These are phyloP conservation scores for Drosophila mercatorum DNA, from an alignment of 2,888 invertebrate genomes.

Conservation along the genomic window DNA sequence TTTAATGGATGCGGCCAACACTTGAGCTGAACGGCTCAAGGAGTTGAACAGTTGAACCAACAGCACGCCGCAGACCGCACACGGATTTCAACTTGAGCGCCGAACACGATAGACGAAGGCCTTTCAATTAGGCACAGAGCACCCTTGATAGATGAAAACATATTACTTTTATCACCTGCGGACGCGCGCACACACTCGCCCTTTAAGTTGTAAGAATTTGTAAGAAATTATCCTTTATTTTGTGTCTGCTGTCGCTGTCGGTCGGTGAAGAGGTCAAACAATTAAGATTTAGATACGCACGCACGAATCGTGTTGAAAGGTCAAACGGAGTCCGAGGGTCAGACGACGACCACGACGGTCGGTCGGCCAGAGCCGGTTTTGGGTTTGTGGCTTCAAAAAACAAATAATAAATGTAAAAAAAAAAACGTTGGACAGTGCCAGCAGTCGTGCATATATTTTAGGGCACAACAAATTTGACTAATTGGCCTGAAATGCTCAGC, in stretches of 20 bases:
- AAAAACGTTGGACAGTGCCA: not conserved
- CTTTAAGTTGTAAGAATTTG: conserved; percentile 46
- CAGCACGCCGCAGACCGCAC: conserved; percentile 36
- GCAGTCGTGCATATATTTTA: conserved; percentile 41
- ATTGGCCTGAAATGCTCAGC: conserved; percentile 55
- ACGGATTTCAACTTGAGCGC: conserved; percentile 19
- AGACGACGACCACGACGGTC: conserved; percentile 15
- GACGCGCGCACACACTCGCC: conserved; percentile 22
- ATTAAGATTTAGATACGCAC: conserved; percentile 70
- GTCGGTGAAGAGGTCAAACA: conserved; percentile 33
- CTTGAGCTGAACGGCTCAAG: conserved; percentile 29
- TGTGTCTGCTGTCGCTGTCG: conserved; percentile 11
- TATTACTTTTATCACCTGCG: conserved; percentile 66
- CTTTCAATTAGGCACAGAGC: conserved; percentile 42
- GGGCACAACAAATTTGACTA: conserved; percentile 66
- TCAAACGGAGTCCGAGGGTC: conserved; percentile 36
- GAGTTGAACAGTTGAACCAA: conserved; percentile 11
- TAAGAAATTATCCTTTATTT: conserved; percentile 59
- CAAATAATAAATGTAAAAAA: conserved; percentile 32
- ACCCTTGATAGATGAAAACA: conserved; percentile 51
- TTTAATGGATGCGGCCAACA: conserved; percentile 23
- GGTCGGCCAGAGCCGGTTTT: conserved; percentile 47
- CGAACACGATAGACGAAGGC: conserved; percentile 5
- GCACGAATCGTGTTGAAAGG: conserved; percentile 54
- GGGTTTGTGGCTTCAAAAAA: not conserved